A percentile compares a stretch with the other conserved stretches of the same genome.
These are phyloP conservation scores for Lepidotrigona ventralis DNA, from an alignment of 1,140 invertebrate species.

Conservation along the genomic window DNA sequence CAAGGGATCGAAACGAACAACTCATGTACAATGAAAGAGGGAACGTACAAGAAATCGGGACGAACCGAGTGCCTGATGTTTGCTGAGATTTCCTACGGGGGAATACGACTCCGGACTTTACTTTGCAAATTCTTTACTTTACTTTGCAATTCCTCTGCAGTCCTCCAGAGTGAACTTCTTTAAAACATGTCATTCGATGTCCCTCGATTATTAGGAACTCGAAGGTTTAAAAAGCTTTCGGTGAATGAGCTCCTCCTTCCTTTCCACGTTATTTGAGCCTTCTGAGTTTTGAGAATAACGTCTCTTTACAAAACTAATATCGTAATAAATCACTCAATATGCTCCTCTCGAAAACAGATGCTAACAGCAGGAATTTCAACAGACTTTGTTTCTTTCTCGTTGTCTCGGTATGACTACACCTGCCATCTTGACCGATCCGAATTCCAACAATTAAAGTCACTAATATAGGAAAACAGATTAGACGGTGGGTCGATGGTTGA, in stretches of 20 bases:
- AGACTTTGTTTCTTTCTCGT: not conserved
- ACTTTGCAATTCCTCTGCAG: too few relatives aligned
- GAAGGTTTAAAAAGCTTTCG: too few relatives aligned
- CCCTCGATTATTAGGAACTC: not conserved
- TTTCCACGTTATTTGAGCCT: too few relatives aligned
- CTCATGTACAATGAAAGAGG: not conserved
- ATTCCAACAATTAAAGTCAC: slow-evolving; percentile 69
- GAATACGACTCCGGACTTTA: not conserved
- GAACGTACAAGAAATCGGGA: not conserved
- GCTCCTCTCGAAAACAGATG: too few relatives aligned
- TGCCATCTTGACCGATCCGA: not conserved
- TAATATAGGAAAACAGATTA: slow-evolving; percentile 68
- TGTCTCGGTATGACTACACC: too few relatives aligned
- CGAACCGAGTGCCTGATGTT: not conserved
- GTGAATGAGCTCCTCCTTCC: too few relatives aligned
- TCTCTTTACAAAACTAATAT: too few relatives aligned
- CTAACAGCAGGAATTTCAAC: not conserved
- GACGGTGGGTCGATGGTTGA: not conserved
- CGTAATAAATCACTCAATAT: too few relatives aligned
- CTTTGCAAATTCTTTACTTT: too few relatives aligned
- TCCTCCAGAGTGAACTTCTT: not conserved
- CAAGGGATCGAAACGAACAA: slow-evolving; percentile 1
- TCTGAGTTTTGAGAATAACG: too few relatives aligned
- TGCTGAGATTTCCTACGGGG: not conserved
- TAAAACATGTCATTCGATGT: not conserved